These are phyloP conservation scores for Neoitamus cyanurus DNA, from an alignment of 2,888 invertebrate genomes.

Conservation along the genomic window DNA sequence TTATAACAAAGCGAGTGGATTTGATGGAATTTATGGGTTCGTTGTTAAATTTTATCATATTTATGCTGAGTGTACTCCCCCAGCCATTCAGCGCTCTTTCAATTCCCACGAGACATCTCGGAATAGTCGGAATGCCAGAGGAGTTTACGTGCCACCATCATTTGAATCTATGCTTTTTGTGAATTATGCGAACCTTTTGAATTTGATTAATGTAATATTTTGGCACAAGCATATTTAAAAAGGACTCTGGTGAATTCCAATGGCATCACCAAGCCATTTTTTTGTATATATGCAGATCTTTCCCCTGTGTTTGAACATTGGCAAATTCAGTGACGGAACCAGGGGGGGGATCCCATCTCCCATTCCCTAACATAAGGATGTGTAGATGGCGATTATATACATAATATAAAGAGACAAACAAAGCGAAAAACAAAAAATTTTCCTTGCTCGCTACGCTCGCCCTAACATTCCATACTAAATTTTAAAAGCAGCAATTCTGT, in stretches of 20 bases:
- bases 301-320: too few species aligned
- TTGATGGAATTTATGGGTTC: conserved; percentile 21
- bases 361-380: too few species aligned
- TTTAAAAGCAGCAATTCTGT: too few species aligned
- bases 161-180: background rate
- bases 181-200: background rate
- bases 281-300: too few species aligned
- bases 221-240: background rate
- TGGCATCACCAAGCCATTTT: too few species aligned
- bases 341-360: too few species aligned
- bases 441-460: too few species aligned
- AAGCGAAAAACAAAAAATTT: too few species aligned
- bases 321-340: too few species aligned
- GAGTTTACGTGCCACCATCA: background rate
- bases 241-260: background rate
- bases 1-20: conserved; percentile 9
- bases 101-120: background rate
- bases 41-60: conserved; percentile 2
- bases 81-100: background rate
- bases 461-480: too few species aligned
- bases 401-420: too few species aligned
- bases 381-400: too few species aligned
- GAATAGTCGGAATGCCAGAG: background rate
- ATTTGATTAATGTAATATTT: background rate
- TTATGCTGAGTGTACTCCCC: background rate